Evolutionary conservation across 2,888 invertebrate species (phyloP), one percentile per base, ranked within the genome.

Genomic region (Sinohyriopsis cumingii): DNA sequence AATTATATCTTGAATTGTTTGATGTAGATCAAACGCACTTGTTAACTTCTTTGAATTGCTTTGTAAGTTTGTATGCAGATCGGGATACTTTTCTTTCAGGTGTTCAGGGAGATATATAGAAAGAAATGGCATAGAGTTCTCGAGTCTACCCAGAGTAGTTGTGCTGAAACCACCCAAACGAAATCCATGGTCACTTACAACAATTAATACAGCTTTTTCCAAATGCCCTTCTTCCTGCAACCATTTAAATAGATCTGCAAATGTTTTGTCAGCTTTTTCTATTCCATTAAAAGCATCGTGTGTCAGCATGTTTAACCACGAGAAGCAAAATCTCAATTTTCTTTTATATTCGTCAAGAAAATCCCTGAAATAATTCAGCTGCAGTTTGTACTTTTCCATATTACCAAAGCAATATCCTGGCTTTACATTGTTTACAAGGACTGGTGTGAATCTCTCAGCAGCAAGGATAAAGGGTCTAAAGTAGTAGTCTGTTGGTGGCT

Each of bases 231-330:
- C 66, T 1, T 73, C 59, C 45, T 92, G 90, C 68, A 84, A 64
- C 71, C 91, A 89, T 72, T 90, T 88, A 67, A 96, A 89, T 82
- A 95, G 92, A 0, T 90, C 83, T 76, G 91, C 87, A 81, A 94
- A 93, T 63, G 92, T 90, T 0, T 92, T 90, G 84, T 97, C 97
- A 75, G 95, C 94, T 28, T 93, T 87, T 84, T 93, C 92, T 0
- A 95, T 94, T 84, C 93, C 93, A 86, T 95, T 95, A 66, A 96
- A 92, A 85, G 92, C 93, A 86, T 97, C 96, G 87, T 97, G 97
- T 5, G 95, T 94, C 82, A 96, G 91, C 67, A 95, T 94, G 1
- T 94, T 93, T 73, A 94, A 93, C 95, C 96, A 97, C 84, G 95
- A 94, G 82, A 96, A 94, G 0, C 94, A 94, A 89, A 96, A 96